Evolutionary conservation across 2,113 vertebrate genomes (phyloP), one percentile per base, ranked within the genome.

Genomic region (Cromileptes altivelis): DNA sequence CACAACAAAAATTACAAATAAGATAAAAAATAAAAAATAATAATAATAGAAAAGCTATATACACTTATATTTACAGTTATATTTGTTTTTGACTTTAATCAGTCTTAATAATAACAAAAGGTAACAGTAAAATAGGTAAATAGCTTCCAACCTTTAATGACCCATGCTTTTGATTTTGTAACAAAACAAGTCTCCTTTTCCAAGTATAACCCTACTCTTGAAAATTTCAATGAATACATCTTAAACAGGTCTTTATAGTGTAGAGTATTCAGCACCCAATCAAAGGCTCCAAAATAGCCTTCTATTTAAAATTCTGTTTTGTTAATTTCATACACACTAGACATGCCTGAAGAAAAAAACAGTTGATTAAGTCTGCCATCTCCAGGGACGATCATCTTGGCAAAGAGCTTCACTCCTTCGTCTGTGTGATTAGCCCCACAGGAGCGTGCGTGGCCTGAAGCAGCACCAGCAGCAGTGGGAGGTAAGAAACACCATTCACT

Each of bases 401-500:
- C 42, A 58, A 73, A 85, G 50, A 77, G 6, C 45, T 70, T 68
- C 79, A 70, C 61, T 83, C 11, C 58, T 74, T 37, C 47, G 11
- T 76, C 49, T 12, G 47, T 0, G 69, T 85, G 86, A 92, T 89
- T 81, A 80, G 80, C 89, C 92, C 84, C 82, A 55, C 21, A 27
- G 76, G 89, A 75, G 79, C 11, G 11, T 50, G 17, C 4, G 62
- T 82, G 64, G 75, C 75, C 78, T 45, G 67, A 85, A 85, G 89
- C 56, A n/a, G 70, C 76, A 78, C 40, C 21, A 1, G 23, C 69
- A 65, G 64, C 70, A 33, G 25, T 75, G 47, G 4, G 30, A 80
- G 57, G 25, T 85, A 56, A 90, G 80, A 77, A 68, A 82, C 49
- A 68, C 33, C 10, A 69, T 64, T 75, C 75, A 6, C 78, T 30